These are phyloP conservation scores for Microchrysa polita DNA, from an alignment of 2,888 invertebrate genomes.

Conservation along the genomic window DNA sequence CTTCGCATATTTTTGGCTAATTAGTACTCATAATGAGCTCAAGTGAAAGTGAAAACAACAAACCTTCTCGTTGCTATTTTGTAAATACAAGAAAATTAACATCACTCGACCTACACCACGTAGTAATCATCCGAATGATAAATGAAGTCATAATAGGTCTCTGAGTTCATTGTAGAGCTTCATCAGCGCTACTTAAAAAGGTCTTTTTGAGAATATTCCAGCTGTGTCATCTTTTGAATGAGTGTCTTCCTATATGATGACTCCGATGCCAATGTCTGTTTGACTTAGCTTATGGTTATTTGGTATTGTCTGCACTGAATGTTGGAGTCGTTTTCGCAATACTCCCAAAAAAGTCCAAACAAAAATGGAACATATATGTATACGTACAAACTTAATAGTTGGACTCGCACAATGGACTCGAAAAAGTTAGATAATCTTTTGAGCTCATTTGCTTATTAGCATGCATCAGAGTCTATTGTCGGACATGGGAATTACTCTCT, in stretches of 20 bases:
- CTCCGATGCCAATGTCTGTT: neutral
- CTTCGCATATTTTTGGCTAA: neutral
- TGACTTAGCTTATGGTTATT: neutral
- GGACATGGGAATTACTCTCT: neutral
- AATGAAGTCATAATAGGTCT: neutral
- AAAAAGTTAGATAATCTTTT: slow-evolving; percentile 1
- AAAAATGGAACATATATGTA: neutral
- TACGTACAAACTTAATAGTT: no score
- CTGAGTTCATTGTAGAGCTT: neutral
- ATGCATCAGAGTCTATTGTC: neutral
- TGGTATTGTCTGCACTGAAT: neutral
- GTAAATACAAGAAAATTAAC: no score
- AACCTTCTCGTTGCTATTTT: neutral
- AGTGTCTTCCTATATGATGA: no score
- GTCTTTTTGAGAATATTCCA: neutral
- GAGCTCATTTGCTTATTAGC: slow-evolving; percentile 5
- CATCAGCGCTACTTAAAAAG: slow-evolving; percentile 4
- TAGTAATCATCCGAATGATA: no score
- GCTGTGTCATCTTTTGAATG: slow-evolving; percentile 4
- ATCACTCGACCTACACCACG: no score
- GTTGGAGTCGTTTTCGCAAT: neutral
- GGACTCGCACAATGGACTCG: neutral
- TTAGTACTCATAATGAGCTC: neutral
- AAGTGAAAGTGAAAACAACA: slow-evolving; percentile 5
- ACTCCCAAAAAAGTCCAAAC: neutral